These are phyloP conservation scores for Trissolcus basalis DNA, from an alignment of 1,140 invertebrate genomes.

Conservation along the genomic window DNA sequence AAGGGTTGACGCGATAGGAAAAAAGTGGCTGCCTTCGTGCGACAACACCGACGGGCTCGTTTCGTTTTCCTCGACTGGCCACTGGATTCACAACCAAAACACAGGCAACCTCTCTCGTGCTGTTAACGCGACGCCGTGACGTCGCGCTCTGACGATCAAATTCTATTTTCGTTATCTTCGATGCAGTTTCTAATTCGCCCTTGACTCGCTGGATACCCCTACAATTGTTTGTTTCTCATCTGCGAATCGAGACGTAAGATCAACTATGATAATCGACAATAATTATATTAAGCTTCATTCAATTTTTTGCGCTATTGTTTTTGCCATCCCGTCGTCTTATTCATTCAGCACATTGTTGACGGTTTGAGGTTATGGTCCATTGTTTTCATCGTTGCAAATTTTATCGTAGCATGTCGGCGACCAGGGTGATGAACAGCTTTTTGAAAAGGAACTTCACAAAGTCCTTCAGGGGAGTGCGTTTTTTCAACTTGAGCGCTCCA, in stretches of 20 bases:
- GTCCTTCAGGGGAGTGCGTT: constrained; percentile 3
- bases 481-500: background rate
- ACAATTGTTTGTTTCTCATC: background rate
- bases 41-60: too few relatives aligned
- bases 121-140: constrained; percentile 5
- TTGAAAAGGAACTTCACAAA: constrained; percentile 44
- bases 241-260: too few relatives aligned
- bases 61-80: too few relatives aligned
- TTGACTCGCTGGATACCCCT: background rate
- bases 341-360: background rate
- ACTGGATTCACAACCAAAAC: too few relatives aligned
- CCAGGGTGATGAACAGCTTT: constrained; percentile 59
- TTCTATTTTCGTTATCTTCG: constrained; percentile 24
- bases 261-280: too few relatives aligned
- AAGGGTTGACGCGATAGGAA: too few relatives aligned
- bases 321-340: background rate
- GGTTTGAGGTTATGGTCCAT: background rate
- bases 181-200: constrained; percentile 6
- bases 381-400: background rate
- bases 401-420: constrained; percentile 62
- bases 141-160: constrained; percentile 10
- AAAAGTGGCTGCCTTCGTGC: too few relatives aligned
- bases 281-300: background rate
- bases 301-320: background rate
- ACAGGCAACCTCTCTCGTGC: too few relatives aligned